These are phyloP conservation scores for Megaceryle alcyon DNA, from an alignment of 2,797 vertebrate species.

Conservation along the genomic window DNA sequence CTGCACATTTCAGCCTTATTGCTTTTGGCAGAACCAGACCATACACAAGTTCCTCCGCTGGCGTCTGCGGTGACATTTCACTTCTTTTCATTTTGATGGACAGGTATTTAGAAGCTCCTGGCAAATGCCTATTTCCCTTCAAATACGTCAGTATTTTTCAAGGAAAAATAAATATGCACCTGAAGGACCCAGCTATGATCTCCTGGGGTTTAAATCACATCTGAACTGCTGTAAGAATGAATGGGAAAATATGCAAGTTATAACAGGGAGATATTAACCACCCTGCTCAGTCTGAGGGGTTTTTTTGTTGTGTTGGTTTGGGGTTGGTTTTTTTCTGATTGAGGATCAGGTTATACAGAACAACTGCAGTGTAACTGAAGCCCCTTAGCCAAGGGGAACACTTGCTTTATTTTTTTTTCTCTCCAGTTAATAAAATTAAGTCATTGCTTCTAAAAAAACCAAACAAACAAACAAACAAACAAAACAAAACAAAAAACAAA, in stretches of 20 bases:
- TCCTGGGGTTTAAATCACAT: background rate
- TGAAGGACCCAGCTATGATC: background rate
- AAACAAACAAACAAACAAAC: too few species aligned
- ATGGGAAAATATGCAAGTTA: background rate
- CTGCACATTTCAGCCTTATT: background rate
- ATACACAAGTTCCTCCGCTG: background rate
- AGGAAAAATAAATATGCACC: background rate
- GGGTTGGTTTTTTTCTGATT: background rate
- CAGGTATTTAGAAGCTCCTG: slow-evolving; percentile 26
- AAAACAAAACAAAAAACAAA: too few species aligned
- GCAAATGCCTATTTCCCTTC: slow-evolving; percentile 9
- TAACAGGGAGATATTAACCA: background rate
- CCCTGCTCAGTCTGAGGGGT: background rate
- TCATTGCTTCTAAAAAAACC: slow-evolving; percentile 11
- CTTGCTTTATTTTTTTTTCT: background rate
- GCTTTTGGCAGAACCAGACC: slow-evolving; percentile 19
- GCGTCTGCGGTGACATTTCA: background rate
- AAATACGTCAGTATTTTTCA: background rate
- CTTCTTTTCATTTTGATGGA: background rate
- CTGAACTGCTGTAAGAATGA: background rate
- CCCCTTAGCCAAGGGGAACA: background rate
- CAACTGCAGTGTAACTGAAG: slow-evolving; percentile 55
- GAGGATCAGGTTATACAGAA: slow-evolving; percentile 25
- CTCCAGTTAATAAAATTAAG: background rate
- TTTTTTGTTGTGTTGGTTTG: too few species aligned